Conservation (phyloP, 2,113 vertebrate species). For the Aegithalos caudatus region DNA sequence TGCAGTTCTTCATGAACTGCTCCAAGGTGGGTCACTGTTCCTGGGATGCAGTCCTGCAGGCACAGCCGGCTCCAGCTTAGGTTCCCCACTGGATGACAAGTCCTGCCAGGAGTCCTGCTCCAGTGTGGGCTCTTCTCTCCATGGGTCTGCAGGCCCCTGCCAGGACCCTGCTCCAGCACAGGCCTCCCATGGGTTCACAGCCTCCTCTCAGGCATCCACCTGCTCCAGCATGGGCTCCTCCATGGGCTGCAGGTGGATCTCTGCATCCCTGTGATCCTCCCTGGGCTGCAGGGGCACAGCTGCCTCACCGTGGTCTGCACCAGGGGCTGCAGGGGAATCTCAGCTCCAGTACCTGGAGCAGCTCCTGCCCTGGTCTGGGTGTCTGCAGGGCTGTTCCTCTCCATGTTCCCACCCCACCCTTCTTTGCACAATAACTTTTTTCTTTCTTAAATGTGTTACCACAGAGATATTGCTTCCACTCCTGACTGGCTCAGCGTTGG, state of each 20-base stretch:
- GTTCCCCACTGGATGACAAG: background rate
- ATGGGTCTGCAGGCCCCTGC: background rate
- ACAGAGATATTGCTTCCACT: background rate
- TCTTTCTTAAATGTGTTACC: background rate
- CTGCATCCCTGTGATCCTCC: background rate
- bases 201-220: background rate
- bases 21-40: background rate
- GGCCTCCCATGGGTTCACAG: background rate
- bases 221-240: background rate
- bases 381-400: background rate
- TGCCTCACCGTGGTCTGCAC: background rate
- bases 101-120: background rate
- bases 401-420: rapidly evolving
- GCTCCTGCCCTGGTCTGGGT: no score
- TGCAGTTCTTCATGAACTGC: background rate
- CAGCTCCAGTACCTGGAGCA: background rate
- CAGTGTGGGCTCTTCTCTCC: background rate
- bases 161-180: background rate
- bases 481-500: background rate
- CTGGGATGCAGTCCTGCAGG: background rate
- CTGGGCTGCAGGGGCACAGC: background rate
- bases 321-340: rapidly evolving
- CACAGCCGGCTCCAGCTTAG: background rate
- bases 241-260: background rate
- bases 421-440: background rate